Evolutionary conservation across 2,888 invertebrate genomes (phyloP), one percentile per base, ranked within the genome.

Genomic region (Aphodius granarius): DNA sequence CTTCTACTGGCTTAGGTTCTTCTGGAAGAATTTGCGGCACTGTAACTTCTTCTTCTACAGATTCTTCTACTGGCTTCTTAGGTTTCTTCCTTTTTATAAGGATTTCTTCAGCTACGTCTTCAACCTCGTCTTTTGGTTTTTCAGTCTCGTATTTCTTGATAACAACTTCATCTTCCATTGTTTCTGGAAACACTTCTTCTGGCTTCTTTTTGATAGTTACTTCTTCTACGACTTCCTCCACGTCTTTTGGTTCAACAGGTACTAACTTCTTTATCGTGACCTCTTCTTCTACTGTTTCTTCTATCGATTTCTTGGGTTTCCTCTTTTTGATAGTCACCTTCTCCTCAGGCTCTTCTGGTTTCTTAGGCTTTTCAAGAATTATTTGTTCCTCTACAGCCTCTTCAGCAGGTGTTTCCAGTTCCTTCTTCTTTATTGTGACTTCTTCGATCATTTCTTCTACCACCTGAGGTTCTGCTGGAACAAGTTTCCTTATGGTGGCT

Each of bases 241-340:
- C 78, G 5, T 83, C 76, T 3, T 78, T 74, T 75, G 83, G 87
- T 77, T 84, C 18, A 3, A 72, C 71, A 73, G 79, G 81, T 15
- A 68, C 21, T 15, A 68, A 20, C 79, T 80, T 86, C 83, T 71
- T 75, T 64, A 75, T 72, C 5, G 72, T 72, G 15, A 75, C 62
- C 64, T 86, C 81, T 19, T 20, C 68, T 0, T 85, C 87, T 81
- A 79, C 86, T 84, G 74, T 84, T 86, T 90, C 90, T n/a, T 86
- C 84, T 15, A 23, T 17, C 13, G 86, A 86, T 15, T 87, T 86
- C 77, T 88, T 88, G 1, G 83, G 68, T 68, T 68, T 68, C 21
- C 21, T 20, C 82, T 83, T 89, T 74, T 88, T 63, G 2, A 91
- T 84, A 3, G 89, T 86, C 73, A 89, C 88, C 81, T 90, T 89